These are phyloP conservation scores for Sardinella longiceps DNA, from an alignment of 2,797 vertebrate species.

Conservation along the genomic window DNA sequence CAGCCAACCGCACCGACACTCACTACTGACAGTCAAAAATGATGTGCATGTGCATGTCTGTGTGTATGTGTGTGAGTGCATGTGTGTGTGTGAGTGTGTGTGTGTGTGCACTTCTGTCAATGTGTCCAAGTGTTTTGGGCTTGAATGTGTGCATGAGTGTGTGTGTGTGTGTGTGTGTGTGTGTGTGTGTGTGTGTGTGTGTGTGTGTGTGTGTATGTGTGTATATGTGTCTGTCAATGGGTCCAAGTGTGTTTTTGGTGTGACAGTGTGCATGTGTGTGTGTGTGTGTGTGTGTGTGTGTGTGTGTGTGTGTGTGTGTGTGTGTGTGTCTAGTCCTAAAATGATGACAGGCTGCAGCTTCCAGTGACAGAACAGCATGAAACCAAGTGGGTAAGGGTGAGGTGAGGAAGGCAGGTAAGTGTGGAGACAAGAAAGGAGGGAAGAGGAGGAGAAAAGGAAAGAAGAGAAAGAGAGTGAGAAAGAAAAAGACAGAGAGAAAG, in stretches of 20 bases:
- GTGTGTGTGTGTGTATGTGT: slow-evolving; percentile 26
- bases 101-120: not conserved
- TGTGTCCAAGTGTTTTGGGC: not conserved
- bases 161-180: not conserved
- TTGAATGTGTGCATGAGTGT: no score
- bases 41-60: slow-evolving; percentile 18
- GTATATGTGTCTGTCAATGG: not conserved
- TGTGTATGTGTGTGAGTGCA: not conserved
- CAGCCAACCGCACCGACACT: slow-evolving; percentile 44
- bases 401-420: not conserved
- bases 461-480: not conserved
- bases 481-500: not conserved
- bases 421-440: not conserved
- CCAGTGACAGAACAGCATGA: slow-evolving; percentile 15
- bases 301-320: not conserved
- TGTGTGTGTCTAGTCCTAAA: not conserved
- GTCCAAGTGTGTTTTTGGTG: not conserved
- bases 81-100: not conserved
- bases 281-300: not conserved
- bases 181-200: slow-evolving; percentile 23
- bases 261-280: not conserved
- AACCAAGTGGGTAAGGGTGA: not conserved
- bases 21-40: slow-evolving; percentile 62
- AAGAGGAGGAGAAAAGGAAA: not conserved
- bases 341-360: slow-evolving; percentile 16